Percentiles rank a stretch among this genome's conserved stretches.
Conservation (phyloP, 2,113 vertebrate genomes). For the Anarrhichthys ocellatus region DNA sequence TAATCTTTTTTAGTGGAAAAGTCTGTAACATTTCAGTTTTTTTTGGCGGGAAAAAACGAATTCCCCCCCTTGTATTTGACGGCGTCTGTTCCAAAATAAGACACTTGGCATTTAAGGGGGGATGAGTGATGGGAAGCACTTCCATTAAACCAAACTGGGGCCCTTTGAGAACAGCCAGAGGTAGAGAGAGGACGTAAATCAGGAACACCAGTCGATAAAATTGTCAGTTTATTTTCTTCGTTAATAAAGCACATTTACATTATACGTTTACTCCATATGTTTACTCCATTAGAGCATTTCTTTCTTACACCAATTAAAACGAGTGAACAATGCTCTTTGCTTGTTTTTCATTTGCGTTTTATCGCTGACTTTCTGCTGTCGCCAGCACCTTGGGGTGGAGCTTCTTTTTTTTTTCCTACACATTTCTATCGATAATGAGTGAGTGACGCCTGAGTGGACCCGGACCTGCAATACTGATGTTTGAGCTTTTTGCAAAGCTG, state of each 20-base stretch:
- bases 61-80: neutral
- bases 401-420: conserved; percentile 31
- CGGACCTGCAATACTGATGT: conserved; percentile 28
- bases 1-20: neutral
- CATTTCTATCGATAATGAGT: conserved; percentile 50
- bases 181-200: neutral
- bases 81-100: conserved; percentile 19
- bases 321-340: conserved; percentile 25
- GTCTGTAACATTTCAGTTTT: neutral
- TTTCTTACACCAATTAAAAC: conserved; percentile 42
- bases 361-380: conserved; percentile 39
- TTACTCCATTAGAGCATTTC: conserved; percentile 36
- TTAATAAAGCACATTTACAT: neutral
- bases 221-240: neutral
- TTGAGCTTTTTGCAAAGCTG: conserved; percentile 10
- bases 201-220: neutral
- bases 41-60: neutral
- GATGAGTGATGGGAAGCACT: neutral
- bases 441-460: neutral
- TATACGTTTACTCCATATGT: conserved; percentile 42
- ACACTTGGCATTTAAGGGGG: conserved; percentile 49
- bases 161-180: neutral
- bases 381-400: conserved; percentile 19
- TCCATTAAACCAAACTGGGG: conserved; percentile 8
- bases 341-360: conserved; percentile 44